Percentiles rank a stretch among this genome's conserved stretches.
Evolutionary conservation across 2,888 invertebrate species (phyloP).

Genomic region (Volucella inflata): DNA sequence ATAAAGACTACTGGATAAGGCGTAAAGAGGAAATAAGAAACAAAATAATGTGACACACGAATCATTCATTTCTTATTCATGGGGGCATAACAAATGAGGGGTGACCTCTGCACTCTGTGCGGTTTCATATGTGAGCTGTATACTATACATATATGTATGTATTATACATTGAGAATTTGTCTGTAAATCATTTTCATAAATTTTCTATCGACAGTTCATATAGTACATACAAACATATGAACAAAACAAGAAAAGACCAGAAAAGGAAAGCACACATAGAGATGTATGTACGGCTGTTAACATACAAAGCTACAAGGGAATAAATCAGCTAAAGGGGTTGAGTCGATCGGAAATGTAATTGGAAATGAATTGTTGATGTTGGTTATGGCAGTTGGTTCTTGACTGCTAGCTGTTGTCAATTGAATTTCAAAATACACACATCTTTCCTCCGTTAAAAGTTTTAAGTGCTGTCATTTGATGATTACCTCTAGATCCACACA

Average conservation of each 20-base stretch:
- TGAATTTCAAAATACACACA: conserved; percentile 32
- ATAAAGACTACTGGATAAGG: not conserved
- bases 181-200: conserved; percentile 65
- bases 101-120: conserved; percentile 57
- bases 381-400: conserved; percentile 53
- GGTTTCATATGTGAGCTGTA: conserved; percentile 29
- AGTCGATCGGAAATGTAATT: conserved; percentile 59
- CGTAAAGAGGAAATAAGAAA: conserved; percentile 37
- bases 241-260: not conserved
- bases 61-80: conserved; percentile 66
- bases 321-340: conserved; percentile 12
- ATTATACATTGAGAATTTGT: conserved; percentile 11
- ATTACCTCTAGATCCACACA: no score
- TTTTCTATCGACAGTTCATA: conserved; percentile 44
- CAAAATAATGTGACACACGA: conserved; percentile 68
- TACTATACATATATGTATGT: conserved; percentile 23
- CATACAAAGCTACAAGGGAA: not conserved
- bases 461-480: no score
- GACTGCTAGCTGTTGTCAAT: conserved; percentile 2
- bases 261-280: not conserved
- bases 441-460: not conserved
- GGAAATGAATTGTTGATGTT: conserved; percentile 71
- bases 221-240: not conserved
- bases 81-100: conserved; percentile 68
- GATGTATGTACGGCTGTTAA: not conserved